phyloP scores from a whole-genome alignment of 2,888 invertebrate species.

The Tachystola acroxantha region DNA sequence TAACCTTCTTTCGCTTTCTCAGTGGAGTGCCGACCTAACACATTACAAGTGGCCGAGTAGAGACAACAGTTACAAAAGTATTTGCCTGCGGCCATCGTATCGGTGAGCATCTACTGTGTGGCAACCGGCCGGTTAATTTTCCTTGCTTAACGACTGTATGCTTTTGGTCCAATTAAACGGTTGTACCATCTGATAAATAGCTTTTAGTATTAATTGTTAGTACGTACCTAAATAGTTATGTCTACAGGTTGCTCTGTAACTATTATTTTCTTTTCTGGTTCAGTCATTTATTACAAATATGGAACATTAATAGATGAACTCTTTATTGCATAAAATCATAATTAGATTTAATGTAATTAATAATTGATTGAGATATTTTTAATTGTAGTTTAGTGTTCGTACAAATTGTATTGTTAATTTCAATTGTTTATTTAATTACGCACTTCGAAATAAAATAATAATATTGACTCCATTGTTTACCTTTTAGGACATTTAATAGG shows the following conservation, averaged over 20 bases:
- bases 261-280: no score
- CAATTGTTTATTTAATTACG: no score
- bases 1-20: no score
- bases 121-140: constrained; percentile 5
- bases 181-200: constrained; percentile 6
- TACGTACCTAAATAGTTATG: background rate
- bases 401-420: no score
- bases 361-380: background rate
- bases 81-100: constrained; percentile 7
- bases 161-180: constrained; percentile 9
- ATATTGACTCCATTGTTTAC: no score
- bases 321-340: no score
- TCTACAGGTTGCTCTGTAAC: background rate
- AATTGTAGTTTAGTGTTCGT: no score
- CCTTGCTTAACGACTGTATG: constrained; percentile 7
- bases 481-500: no score
- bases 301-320: no score
- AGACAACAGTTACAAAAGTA: constrained; percentile 12
- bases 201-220: constrained; percentile 1
- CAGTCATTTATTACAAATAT: no score
- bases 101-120: constrained; percentile 6
- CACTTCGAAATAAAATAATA: no score
- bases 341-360: background rate
- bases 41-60: constrained; percentile 4
- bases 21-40: no score